Percentiles rank a stretch among this genome's conserved stretches.
Evolutionary conservation across 2,888 invertebrate genomes (phyloP).

Genomic region (Acanthosepion esculentum): DNA sequence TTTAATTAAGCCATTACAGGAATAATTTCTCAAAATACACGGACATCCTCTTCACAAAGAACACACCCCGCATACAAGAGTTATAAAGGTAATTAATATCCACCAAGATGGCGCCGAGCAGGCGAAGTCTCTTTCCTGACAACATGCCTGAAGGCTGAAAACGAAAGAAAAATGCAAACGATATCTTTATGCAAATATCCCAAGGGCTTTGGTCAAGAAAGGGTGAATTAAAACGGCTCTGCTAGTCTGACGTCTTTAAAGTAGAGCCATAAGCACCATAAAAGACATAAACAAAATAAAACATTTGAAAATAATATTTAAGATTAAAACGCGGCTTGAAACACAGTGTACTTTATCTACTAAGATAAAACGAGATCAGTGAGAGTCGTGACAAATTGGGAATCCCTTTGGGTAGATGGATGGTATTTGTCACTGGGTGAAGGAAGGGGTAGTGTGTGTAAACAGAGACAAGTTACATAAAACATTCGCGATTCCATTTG

Average conservation of each 20-base stretch:
- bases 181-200: neutral
- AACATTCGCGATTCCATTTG: constrained; percentile 12
- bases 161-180: no score
- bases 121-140: neutral
- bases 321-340: neutral
- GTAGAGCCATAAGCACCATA: neutral
- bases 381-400: neutral
- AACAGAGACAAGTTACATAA: constrained; percentile 14
- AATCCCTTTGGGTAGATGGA: neutral
- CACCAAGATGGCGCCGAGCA: neutral
- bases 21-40: neutral
- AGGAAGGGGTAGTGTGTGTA: neutral
- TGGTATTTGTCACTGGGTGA: neutral
- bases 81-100: neutral
- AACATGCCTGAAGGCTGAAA: no score
- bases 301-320: neutral
- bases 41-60: neutral
- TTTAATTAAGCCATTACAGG: constrained; percentile 8
- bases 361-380: neutral
- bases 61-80: constrained; percentile 6
- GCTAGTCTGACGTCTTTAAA: neutral
- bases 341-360: neutral
- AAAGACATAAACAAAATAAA: neutral
- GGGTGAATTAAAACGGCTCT: neutral
- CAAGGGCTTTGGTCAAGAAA: neutral